These are phyloP conservation scores for Bradypus variegatus DNA, from an alignment of 2,797 vertebrate species.

Conservation along the genomic window DNA sequence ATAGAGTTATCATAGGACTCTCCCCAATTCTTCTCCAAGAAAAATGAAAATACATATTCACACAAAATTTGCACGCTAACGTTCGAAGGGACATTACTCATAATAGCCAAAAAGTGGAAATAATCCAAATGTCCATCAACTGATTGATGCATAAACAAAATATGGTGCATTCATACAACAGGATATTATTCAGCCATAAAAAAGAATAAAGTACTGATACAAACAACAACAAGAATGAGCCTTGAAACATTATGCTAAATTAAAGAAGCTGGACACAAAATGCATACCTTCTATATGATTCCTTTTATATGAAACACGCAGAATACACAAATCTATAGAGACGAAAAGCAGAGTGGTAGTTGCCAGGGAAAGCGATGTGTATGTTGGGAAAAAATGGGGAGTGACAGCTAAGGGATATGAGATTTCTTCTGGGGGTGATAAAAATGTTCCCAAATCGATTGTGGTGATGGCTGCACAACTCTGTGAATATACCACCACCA, in stretches of 20 bases:
- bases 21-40: not conserved
- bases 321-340: not conserved
- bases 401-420: not conserved
- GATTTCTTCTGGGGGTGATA: not conserved
- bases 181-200: not conserved
- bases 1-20: not conserved
- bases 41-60: slow-evolving; percentile 16
- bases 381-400: not conserved
- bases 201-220: not conserved
- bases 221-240: not conserved
- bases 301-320: not conserved
- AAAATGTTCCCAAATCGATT: not conserved
- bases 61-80: not conserved
- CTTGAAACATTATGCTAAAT: not conserved
- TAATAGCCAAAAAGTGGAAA: not conserved
- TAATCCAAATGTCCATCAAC: not conserved
- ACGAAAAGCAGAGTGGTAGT: not conserved
- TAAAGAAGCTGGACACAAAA: not conserved
- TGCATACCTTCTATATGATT: not conserved
- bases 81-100: not conserved
- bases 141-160: not conserved
- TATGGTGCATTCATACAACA: not conserved
- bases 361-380: not conserved
- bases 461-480: not conserved
- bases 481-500: not conserved